These are phyloP conservation scores for Drosophila neocordata DNA, from an alignment of 1,140 invertebrate genomes.

Conservation along the genomic window DNA sequence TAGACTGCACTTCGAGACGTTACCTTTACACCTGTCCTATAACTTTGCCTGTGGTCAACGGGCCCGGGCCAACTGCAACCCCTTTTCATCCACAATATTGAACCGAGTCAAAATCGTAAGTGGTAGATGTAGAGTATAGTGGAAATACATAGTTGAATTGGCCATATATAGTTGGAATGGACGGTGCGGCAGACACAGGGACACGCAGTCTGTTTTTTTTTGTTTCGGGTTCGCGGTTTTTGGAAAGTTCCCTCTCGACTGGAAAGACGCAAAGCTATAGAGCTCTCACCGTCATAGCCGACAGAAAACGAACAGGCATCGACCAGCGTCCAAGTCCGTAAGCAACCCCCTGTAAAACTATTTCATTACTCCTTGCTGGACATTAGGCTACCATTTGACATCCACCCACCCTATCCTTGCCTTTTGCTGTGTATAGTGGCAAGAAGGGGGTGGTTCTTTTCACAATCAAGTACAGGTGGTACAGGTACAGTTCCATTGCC, in stretches of 20 bases:
- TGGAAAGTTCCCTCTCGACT: conserved; percentile 4
- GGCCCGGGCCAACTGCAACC: conserved; percentile 29
- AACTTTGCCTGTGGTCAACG: conserved; percentile 13
- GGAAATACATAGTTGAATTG: conserved; percentile 20
- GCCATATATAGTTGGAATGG: conserved; percentile 23
- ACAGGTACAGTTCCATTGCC: neutral
- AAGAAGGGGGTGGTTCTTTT: conserved; percentile 2
- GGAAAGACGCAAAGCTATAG: conserved; percentile 1
- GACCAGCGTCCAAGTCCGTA: conserved; percentile 27
- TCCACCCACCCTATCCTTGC: neutral
- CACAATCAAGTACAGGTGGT: neutral
- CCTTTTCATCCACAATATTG: conserved; percentile 19
- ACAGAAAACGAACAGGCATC: conserved; percentile 26
- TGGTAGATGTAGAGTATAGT: conserved; percentile 9
- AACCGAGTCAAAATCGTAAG: conserved; percentile 13
- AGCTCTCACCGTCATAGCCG: conserved; percentile 13
- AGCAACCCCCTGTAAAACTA: conserved; percentile 30
- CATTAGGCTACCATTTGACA: conserved; percentile 6
- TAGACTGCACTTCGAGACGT: conserved; percentile 32
- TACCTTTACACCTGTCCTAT: conserved; percentile 44
- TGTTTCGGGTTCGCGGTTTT: neutral
- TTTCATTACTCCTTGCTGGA: conserved; percentile 1
- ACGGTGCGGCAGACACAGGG: neutral
- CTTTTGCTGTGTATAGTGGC: neutral
- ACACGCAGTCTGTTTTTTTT: neutral